Base-by-base conservation (phyloP, 2,888 invertebrate species). In the Charanyca ferruginea region DNA sequence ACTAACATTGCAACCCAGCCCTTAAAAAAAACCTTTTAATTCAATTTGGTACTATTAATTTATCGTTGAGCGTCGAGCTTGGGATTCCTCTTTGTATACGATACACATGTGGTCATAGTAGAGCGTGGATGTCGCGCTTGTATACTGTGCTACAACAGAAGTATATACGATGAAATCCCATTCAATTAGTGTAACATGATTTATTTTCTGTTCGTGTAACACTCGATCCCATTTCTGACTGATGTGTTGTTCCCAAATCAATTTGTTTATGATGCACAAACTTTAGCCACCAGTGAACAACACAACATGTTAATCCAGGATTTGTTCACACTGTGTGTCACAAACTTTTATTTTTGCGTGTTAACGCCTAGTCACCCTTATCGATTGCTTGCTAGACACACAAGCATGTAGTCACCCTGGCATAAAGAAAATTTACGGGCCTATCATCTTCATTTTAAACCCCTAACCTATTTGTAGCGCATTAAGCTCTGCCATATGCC, bases 201-300 rank as follows among this genome's bases (percentile, higher is more conserved):
- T 64, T 63, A 66, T 61, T 66, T 71, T 61, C 35, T 47, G 49
- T 42, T 75, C 58, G 53, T 53, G 59, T 58, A 70, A 65, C 61
- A 64, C 58, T 74, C 48, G 13, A 47, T 58, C 23, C 35, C 18
- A 54, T 66, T 74, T 74, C 54, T 61, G 54, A 53, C 23, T 66
- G 47, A 65, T 68, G 20, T 53, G 51, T 62, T 62, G 61, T 59
- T 70, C 73, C 49, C 54, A 51, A 63, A 38, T 54, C 28, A 38
- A 47, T 64, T 54, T 72, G 42, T 51, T 54, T 44, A 35, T 54
- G 42, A 28, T 55, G n/a, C n/a, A 32, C 47, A 28, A 42, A 35
- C 59, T 51, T 60, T 51, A 28, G 4, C 7, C 7, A n/a, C 52
- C 45, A 57, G 18, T 49, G 35, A 47, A 51, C 22, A 44, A 59